Conservation (phyloP, 2,888 invertebrate genomes). For the Perdita meconis region DNA sequence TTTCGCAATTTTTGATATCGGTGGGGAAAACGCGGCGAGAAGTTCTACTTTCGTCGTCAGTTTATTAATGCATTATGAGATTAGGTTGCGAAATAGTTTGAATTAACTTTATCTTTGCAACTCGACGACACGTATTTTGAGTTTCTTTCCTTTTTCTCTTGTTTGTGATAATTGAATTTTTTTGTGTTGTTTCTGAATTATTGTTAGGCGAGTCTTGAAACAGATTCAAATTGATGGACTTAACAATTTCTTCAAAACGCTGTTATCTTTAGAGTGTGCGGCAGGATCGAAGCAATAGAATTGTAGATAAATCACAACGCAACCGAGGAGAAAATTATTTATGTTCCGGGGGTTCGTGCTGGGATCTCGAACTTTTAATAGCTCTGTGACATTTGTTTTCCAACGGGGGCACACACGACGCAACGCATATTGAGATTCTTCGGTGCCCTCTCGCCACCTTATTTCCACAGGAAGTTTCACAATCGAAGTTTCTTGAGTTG, state of each 20-base stretch:
- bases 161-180: too few relatives aligned
- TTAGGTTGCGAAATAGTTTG: too few relatives aligned
- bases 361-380: slow-evolving; percentile 72
- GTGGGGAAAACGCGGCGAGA: neutral
- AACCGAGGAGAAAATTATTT: slow-evolving; percentile 63
- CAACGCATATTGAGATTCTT: slow-evolving; percentile 73
- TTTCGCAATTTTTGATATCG: slow-evolving; percentile 1
- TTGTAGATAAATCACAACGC: slow-evolving; percentile 55
- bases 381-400: slow-evolving; percentile 73
- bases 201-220: too few relatives aligned
- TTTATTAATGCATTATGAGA: too few relatives aligned
- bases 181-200: too few relatives aligned
- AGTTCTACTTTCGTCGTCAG: neutral
- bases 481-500: slow-evolving; percentile 83
- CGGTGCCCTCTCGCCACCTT: slow-evolving; percentile 67
- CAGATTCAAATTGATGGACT: too few relatives aligned
- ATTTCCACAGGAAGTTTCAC: slow-evolving; percentile 80
- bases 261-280: neutral
- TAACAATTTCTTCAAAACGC: neutral
- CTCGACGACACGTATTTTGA: too few relatives aligned
- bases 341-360: slow-evolving; percentile 46
- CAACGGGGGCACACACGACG: slow-evolving; percentile 59
- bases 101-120: too few relatives aligned
- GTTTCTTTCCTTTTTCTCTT: too few relatives aligned
- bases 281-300: neutral